Evolutionary conservation across 2,888 invertebrate species (phyloP).

Genomic region (Helleia helle): DNA sequence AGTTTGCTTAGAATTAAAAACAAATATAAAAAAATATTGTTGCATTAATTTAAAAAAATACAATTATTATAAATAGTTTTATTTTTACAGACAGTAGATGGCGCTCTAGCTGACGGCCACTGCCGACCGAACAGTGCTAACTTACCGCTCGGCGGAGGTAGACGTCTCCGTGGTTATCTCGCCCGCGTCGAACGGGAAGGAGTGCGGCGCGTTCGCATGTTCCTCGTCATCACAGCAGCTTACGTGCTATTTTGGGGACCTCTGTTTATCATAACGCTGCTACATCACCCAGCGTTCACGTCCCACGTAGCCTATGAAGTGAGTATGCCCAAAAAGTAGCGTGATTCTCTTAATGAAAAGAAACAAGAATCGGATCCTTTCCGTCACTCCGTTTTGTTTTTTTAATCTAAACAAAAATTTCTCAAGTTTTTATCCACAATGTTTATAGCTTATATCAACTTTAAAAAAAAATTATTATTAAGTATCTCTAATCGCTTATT

Average conservation of each 20-base stretch:
- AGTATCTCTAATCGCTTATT: too few relatives aligned
- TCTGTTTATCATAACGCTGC: conserved; percentile 87
- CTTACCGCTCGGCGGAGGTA: conserved; percentile 77
- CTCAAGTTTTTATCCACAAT: too few relatives aligned
- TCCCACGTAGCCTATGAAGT: conserved; percentile 85
- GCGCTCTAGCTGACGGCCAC: conserved; percentile 46
- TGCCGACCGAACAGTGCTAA: conserved; percentile 45
- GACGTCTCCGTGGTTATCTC: conserved; percentile 83
- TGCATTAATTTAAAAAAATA: background rate
- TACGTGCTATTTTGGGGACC: conserved; percentile 94
- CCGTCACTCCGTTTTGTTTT: too few relatives aligned
- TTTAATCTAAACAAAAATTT: too few relatives aligned
- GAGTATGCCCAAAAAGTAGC: too few relatives aligned
- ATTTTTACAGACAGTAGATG: conserved; percentile 52
- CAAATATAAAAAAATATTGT: too few relatives aligned
- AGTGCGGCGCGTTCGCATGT: conserved; percentile 88
- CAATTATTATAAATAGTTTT: background rate
- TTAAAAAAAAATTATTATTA: too few relatives aligned
- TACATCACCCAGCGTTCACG: conserved; percentile 83
- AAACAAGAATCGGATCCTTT: too few relatives aligned
- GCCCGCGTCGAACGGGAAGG: conserved; percentile 86
- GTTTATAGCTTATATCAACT: too few relatives aligned
- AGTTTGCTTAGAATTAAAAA: too few relatives aligned
- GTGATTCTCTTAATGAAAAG: too few relatives aligned
- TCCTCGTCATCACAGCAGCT: conserved; percentile 87